These are phyloP conservation scores for Drosophila atripex DNA, from an alignment of 2,888 invertebrate genomes.

Conservation along the genomic window DNA sequence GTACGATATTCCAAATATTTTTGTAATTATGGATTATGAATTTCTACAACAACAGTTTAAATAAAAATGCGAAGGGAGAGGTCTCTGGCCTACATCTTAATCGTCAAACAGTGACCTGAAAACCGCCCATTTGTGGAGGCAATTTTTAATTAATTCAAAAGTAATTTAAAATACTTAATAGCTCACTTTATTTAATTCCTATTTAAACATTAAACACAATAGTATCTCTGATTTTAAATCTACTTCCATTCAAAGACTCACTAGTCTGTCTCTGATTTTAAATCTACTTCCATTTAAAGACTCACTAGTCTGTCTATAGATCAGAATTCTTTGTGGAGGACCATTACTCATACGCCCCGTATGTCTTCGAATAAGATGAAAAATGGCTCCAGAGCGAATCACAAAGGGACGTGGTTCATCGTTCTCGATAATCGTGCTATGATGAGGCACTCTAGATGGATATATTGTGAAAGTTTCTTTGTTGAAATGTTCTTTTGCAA, in stretches of 20 bases:
- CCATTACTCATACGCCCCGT: conserved; percentile 54
- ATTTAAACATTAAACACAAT: too few species aligned
- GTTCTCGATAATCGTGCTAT: background rate
- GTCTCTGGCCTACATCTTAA: conserved; percentile 55
- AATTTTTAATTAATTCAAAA: background rate
- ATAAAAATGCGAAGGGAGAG: conserved; percentile 15
- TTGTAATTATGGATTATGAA: conserved; percentile 63
- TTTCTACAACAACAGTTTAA: conserved; percentile 48
- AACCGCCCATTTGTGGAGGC: background rate
- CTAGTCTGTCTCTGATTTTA: too few species aligned
- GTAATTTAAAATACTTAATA: too few species aligned
- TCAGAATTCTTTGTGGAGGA: conserved; percentile 27
- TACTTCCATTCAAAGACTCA: too few species aligned
- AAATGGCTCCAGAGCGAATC: conserved; percentile 12
- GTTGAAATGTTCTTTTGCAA: background rate
- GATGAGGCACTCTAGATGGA: background rate
- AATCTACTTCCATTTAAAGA: too few species aligned
- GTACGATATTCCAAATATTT: conserved; percentile 71
- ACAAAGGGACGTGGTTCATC: conserved; percentile 13
- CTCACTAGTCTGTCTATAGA: conserved; percentile 1
- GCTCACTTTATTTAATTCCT: too few species aligned
- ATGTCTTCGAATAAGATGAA: conserved; percentile 33
- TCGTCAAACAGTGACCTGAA: conserved; percentile 40
- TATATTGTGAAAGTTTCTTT: background rate
- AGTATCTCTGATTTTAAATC: too few species aligned